A percentile compares a stretch with the other conserved stretches of the same genome.
These are phyloP conservation scores for Xyrauchen texanus DNA, from an alignment of 2,113 vertebrate species.

Conservation along the genomic window DNA sequence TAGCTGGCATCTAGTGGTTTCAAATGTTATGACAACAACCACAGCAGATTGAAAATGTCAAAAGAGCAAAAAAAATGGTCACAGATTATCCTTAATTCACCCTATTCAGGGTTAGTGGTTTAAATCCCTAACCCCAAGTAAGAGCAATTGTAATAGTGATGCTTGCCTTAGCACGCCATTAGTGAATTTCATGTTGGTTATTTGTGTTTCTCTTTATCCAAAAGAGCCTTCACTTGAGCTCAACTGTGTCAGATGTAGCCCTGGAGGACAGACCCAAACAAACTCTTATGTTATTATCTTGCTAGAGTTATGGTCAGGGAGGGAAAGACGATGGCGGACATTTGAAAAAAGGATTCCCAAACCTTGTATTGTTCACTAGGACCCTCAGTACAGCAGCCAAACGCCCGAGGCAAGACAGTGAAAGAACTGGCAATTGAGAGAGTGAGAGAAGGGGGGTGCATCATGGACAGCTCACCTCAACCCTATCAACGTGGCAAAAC, in stretches of 20 bases:
- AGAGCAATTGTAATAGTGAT: no score
- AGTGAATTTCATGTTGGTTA: no score
- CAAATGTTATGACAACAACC: no score
- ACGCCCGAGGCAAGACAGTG: slow-evolving; percentile 14
- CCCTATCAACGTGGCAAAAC: slow-evolving; percentile 40
- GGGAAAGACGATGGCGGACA: background rate
- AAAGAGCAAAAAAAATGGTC: no score
- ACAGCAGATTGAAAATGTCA: no score
- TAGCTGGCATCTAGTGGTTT: no score
- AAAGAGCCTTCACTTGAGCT: background rate
- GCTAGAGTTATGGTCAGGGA: background rate
- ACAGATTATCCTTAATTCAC: no score
- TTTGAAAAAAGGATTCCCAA: slow-evolving; percentile 35
- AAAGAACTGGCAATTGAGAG: slow-evolving; percentile 18
- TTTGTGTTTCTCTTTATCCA: background rate
- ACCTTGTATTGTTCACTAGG: slow-evolving; percentile 15
- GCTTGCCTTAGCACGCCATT: no score
- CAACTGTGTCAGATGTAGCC: background rate
- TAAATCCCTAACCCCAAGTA: no score
- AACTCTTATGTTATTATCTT: background rate
- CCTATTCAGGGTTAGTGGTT: no score
- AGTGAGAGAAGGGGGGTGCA: background rate
- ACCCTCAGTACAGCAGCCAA: slow-evolving; percentile 33
- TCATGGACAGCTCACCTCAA: slow-evolving; percentile 13
- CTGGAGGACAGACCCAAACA: background rate